Conservation (phyloP, 2,113 vertebrate genomes). For the Ciconia boyciana region DNA sequence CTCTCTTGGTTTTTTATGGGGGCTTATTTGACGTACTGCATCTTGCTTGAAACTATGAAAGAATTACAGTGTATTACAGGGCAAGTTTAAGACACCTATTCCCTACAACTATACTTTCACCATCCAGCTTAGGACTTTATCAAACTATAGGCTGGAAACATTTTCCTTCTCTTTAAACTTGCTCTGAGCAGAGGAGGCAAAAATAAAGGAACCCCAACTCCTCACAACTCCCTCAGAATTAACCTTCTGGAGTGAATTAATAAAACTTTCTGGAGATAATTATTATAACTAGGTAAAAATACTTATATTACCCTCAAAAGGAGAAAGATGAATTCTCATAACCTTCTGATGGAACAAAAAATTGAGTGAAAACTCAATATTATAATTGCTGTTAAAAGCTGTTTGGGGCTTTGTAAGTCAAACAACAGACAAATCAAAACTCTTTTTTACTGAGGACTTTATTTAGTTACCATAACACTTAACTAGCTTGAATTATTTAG, state of each 20-base stretch:
- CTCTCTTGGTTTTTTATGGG: neutral
- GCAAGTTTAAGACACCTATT: neutral
- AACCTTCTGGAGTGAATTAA: neutral
- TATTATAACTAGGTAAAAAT: neutral
- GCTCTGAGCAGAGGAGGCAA: neutral
- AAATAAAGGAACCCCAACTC: neutral
- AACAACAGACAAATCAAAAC: neutral
- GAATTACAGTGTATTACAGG: neutral
- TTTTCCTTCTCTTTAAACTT: neutral
- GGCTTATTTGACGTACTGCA: neutral
- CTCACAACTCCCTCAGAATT: neutral
- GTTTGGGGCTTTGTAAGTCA: neutral
- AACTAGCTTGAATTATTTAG: neutral
- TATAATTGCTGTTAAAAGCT: neutral
- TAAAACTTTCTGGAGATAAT: neutral
- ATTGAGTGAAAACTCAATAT: neutral
- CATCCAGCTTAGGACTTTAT: neutral
- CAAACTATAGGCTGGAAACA: neutral
- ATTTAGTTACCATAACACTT: neutral
- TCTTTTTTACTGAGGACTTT: neutral
- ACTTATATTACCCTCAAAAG: neutral
- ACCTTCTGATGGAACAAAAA: neutral
- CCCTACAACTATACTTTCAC: neutral
- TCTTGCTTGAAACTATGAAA: neutral
- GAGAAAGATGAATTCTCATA: neutral